phyloP scores from a whole-genome alignment of 2,888 invertebrate species.

The Eretmocerus hayati region DNA sequence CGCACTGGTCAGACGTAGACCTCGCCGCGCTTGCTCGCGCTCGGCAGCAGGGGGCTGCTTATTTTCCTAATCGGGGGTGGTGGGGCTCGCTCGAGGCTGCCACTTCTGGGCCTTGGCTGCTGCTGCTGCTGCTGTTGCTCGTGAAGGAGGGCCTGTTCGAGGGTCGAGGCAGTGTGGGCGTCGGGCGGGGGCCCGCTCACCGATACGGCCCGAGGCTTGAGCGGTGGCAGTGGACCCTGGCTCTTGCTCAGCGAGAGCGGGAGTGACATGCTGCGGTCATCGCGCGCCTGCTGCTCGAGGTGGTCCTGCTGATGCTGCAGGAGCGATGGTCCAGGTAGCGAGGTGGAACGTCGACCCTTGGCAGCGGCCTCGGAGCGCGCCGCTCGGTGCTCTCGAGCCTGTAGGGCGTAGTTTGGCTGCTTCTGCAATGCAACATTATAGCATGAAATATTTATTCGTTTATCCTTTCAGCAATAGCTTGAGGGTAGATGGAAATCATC shows the following conservation, averaged over 20 bases:
- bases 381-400: constrained; percentile 32
- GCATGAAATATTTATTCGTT: not conserved
- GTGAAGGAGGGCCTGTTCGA: too few relatives aligned
- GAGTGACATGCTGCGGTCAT: constrained; percentile 39
- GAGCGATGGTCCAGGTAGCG: constrained; percentile 31
- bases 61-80: too few relatives aligned
- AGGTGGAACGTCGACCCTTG: constrained; percentile 27
- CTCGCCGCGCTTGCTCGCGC: constrained; percentile 49
- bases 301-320: constrained; percentile 28
- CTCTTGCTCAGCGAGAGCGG: constrained; percentile 32
- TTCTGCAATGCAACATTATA: not conserved
- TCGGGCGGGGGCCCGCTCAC: constrained; percentile 12
- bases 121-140: not conserved
- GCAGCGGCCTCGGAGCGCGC: constrained; percentile 27
- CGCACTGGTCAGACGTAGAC: constrained; percentile 50
- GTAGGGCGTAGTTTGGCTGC: constrained; percentile 31
- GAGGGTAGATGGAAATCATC: constrained; percentile 23
- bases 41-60: constrained; percentile 29
- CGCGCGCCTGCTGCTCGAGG: constrained; percentile 11
- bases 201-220: constrained; percentile 23
- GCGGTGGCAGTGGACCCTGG: too few relatives aligned
- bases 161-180: not conserved
- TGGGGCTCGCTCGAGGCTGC: not conserved
- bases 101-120: not conserved
- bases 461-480: too few relatives aligned